Percentiles rank a stretch among this genome's conserved stretches.
These are phyloP conservation scores for Neodontobutis hainanensis DNA, from an alignment of 2,113 vertebrate species.

Conservation along the genomic window DNA sequence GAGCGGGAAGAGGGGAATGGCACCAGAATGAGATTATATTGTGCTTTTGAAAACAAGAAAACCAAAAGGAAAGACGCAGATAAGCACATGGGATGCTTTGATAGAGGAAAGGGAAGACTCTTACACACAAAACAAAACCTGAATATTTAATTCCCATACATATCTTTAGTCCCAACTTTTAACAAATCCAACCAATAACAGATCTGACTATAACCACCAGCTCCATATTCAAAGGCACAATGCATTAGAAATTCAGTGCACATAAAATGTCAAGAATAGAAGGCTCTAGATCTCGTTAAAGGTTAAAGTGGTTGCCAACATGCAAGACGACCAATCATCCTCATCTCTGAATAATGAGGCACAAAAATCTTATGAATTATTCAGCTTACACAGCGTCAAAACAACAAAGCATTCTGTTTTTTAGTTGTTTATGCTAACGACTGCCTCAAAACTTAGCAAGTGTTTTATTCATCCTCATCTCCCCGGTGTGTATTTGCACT, in stretches of 20 bases:
- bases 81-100: constrained; percentile 50
- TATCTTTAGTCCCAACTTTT: neutral
- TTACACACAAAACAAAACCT: constrained; percentile 46
- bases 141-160: too few relatives aligned
- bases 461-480: neutral
- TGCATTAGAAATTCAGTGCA: neutral
- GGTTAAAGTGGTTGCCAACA: constrained; percentile 12
- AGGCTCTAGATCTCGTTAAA: constrained; percentile 7
- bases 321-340: constrained; percentile 15
- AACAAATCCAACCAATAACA: neutral
- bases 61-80: constrained; percentile 12
- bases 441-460: neutral
- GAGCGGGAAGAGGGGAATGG: constrained; percentile 41
- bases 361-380: constrained; percentile 53
- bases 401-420: constrained; percentile 10
- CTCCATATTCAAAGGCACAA: constrained; percentile 17
- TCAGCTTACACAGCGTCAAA: constrained; percentile 32
- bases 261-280: neutral
- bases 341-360: constrained; percentile 37
- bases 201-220: neutral
- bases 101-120: constrained; percentile 38
- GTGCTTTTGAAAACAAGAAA: constrained; percentile 22
- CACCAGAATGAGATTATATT: constrained; percentile 68
- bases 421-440: constrained; percentile 1
- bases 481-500: too few relatives aligned